phyloP scores from a whole-genome alignment of 1,140 invertebrate genomes.

The Hypsibius dujardini region DNA sequence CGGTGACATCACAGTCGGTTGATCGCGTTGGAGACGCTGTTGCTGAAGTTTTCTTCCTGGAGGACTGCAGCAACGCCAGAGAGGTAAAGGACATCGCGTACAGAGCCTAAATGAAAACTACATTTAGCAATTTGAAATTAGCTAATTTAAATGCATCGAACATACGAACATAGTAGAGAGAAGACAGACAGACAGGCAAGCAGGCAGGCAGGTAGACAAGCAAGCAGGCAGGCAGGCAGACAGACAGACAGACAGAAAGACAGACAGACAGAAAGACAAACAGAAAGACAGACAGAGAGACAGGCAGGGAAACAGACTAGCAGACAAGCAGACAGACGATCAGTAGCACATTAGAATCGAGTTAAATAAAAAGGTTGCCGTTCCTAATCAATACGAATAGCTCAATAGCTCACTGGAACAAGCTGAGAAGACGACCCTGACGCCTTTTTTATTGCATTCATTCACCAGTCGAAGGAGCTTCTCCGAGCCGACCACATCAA shows the following conservation, averaged over 20 bases:
- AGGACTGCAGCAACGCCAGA: background rate
- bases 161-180: background rate
- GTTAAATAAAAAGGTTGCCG: too few relatives aligned
- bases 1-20: background rate
- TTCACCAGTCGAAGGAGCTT: background rate
- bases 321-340: too few relatives aligned
- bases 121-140: background rate
- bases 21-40: background rate
- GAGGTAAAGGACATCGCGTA: background rate
- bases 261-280: too few relatives aligned
- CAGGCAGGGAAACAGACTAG: too few relatives aligned
- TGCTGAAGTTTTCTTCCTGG: background rate
- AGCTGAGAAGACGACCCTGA: background rate
- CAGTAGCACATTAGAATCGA: too few relatives aligned
- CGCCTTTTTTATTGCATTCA: background rate
- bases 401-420: background rate
- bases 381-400: background rate
- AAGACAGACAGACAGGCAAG: background rate
- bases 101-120: background rate
- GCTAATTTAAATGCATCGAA: background rate
- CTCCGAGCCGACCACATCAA: slow-evolving; percentile 9
- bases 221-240: background rate
- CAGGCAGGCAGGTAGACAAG: background rate
- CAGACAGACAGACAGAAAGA: too few relatives aligned
- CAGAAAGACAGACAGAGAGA: too few relatives aligned